These are phyloP conservation scores for Globia sparganii DNA, from an alignment of 2,888 invertebrate genomes.

Conservation along the genomic window DNA sequence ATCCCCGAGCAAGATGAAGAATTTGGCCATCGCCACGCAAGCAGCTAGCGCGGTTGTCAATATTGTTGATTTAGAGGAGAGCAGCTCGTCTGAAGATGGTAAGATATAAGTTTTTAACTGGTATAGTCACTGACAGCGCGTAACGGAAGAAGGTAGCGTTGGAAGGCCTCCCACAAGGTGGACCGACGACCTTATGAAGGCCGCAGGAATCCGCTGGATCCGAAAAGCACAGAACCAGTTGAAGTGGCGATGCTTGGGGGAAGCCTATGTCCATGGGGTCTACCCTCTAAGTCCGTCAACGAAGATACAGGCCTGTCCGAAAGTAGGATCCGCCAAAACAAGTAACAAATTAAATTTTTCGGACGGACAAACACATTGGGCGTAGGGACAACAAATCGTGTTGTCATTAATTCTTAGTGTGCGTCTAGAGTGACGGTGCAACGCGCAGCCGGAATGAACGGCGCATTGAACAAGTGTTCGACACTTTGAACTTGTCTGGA, in stretches of 20 bases:
- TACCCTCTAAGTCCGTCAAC: too few species aligned
- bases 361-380: too few species aligned
- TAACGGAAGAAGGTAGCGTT: neutral
- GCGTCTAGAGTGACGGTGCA: too few species aligned
- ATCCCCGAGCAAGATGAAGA: slow-evolving; percentile 63
- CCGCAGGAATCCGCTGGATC: neutral
- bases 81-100: slow-evolving; percentile 82
- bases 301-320: too few species aligned
- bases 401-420: too few species aligned
- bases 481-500: too few species aligned
- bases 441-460: too few species aligned
- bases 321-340: too few species aligned
- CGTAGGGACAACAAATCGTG: too few species aligned
- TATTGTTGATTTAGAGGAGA: slow-evolving; percentile 78
- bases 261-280: neutral
- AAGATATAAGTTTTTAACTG: slow-evolving; percentile 18
- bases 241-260: neutral
- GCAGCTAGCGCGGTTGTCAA: slow-evolving; percentile 56
- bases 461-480: too few species aligned
- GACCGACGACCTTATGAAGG: neutral
- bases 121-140: neutral
- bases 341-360: too few species aligned
- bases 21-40: slow-evolving; percentile 54
- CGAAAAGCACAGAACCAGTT: neutral
- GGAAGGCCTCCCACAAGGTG: neutral